phyloP scores from a whole-genome alignment of 2,113 vertebrate genomes.

The Ceuthmochares aereus region DNA sequence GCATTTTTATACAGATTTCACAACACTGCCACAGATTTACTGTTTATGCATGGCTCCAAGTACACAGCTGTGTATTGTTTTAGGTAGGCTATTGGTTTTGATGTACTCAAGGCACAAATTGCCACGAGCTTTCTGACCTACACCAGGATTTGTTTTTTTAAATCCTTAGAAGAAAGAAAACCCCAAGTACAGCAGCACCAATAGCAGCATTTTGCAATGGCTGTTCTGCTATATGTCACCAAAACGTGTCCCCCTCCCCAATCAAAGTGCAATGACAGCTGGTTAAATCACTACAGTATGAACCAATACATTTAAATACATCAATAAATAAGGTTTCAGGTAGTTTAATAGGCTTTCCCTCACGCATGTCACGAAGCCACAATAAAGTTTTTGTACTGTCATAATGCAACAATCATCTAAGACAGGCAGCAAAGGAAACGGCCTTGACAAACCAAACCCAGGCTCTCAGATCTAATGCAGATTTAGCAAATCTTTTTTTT shows the following conservation, averaged over 20 bases:
- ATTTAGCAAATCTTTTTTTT: background rate
- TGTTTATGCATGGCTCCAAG: background rate
- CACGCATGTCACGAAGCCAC: background rate
- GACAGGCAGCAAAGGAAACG: background rate
- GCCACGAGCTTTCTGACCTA: background rate
- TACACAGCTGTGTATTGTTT: background rate
- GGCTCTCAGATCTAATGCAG: background rate
- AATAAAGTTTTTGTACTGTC: background rate
- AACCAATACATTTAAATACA: background rate
- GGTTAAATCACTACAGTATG: background rate
- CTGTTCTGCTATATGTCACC: background rate
- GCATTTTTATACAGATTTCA: constrained; percentile 31
- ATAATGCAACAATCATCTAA: background rate
- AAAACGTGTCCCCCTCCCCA: background rate
- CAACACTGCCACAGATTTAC: background rate
- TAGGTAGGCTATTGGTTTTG: background rate
- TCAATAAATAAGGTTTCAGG: background rate
- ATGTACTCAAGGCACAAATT: background rate
- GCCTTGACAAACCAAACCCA: background rate
- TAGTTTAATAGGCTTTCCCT: constrained; percentile 4
- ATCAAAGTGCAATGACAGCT: background rate
- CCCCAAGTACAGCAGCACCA: constrained; percentile 1
- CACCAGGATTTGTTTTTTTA: background rate
- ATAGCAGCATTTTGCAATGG: background rate
- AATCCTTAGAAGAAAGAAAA: background rate